Base-by-base conservation (phyloP, 2,113 vertebrate genomes). In the Columba livia region DNA sequence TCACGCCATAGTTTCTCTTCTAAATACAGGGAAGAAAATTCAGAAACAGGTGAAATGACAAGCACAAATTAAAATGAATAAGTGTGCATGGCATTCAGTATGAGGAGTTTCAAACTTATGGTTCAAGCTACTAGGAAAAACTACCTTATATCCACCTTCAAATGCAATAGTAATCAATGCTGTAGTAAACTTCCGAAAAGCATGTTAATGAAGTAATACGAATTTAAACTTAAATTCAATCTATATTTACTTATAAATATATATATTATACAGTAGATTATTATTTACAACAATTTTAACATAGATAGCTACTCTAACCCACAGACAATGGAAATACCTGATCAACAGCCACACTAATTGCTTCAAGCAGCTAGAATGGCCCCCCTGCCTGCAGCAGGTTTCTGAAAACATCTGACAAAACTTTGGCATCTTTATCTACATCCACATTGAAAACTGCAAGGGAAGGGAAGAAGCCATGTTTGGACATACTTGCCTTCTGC, bases 91-190 rank as follows among this genome's bases (percentile, higher is more conserved):
- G 32, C 26, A 72, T n/a, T 53, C 48, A 42, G 2, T 15, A 32
- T 21, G 12, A 70, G 0, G 0, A 64, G 12, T 57, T 72, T 54
- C 11, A 23, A 72, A 58, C 0, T 44, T 74, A 48, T 0, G 47
- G 34, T 61, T 82, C 31, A 57, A 91, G 31, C 25, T 79, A 79
- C 31, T 28, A 77, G 44, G 9, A 91, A 18, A 83, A 38, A 36
- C 7, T 44, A 10, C n/a, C 42, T 34, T 58, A 66, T 14, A 84
- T 31, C n/a, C 28, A 48, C 34, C 60, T 70, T 90, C 42, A 94
- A 89, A 74, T 64, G 21, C 16, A 82, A 38, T 20, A 48, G 10
- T 29, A 73, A 77, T 93, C 83, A 83, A 74, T 17, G 75, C 17
- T 48, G 32, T 23, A 81, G 42, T n/a, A 75, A 69, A 18, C 24